These are phyloP conservation scores for Anneissia japonica DNA, from an alignment of 35 echinoderm and acorn worm species.

Conservation along the genomic window DNA sequence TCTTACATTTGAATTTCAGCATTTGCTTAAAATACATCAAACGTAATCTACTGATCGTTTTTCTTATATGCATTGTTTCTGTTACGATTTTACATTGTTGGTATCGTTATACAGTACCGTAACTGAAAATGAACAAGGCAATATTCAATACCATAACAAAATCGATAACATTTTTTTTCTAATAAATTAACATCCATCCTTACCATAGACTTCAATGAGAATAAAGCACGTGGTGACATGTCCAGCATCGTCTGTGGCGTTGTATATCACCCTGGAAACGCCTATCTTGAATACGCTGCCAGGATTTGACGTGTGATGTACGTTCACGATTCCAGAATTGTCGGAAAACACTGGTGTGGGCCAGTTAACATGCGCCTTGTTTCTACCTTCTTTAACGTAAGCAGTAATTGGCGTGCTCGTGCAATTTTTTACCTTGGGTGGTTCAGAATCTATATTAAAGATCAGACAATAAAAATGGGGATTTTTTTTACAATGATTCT, in stretches of 20 bases:
- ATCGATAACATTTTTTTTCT: too few relatives aligned
- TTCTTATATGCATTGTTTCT: too few relatives aligned
- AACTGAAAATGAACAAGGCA: too few relatives aligned
- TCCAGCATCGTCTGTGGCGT: background rate
- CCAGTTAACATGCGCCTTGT: background rate
- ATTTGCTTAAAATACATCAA: too few relatives aligned
- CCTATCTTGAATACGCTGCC: background rate
- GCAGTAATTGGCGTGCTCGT: background rate
- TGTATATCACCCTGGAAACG: background rate
- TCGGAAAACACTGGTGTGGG: background rate
- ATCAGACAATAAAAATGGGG: too few relatives aligned
- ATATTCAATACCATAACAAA: too few relatives aligned
- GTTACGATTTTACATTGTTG: too few relatives aligned
- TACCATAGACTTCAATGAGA: background rate
- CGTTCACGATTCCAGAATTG: background rate
- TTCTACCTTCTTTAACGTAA: background rate
- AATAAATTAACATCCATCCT: too few relatives aligned
- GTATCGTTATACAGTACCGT: too few relatives aligned
- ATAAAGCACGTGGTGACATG: background rate
- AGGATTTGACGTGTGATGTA: background rate
- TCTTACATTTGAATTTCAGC: too few relatives aligned
- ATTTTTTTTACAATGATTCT: too few relatives aligned
- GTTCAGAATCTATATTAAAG: background rate
- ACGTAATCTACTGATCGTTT: too few relatives aligned
- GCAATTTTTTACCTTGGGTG: background rate